These are phyloP conservation scores for Drosophila truncata DNA, from an alignment of 1,140 invertebrate genomes.

Conservation along the genomic window DNA sequence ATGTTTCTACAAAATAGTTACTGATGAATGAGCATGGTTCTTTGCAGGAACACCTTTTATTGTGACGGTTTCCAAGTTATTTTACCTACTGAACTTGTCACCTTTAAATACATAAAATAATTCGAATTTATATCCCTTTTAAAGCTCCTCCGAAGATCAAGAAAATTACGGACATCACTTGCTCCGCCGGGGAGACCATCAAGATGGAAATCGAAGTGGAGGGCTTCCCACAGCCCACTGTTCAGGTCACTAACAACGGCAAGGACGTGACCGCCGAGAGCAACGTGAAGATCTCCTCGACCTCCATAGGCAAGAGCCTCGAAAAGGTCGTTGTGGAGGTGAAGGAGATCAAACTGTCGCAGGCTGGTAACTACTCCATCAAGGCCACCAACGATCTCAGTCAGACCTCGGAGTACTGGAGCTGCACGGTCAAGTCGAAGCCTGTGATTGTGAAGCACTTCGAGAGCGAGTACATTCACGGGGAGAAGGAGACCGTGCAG, in stretches of 20 bases:
- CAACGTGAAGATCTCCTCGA: slow-evolving; percentile 89
- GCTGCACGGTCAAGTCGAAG: slow-evolving; percentile 91
- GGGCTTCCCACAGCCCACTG: slow-evolving; percentile 92
- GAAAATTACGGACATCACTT: slow-evolving; percentile 91
- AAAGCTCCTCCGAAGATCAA: slow-evolving; percentile 91
- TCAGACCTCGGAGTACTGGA: slow-evolving; percentile 94
- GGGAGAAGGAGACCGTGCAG: slow-evolving; percentile 92
- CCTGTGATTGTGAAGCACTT: slow-evolving; percentile 91
- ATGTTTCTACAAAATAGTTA: neutral
- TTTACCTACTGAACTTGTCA: neutral
- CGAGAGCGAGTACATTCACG: slow-evolving; percentile 88
- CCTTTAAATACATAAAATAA: neutral
- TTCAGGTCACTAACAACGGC: slow-evolving; percentile 95
- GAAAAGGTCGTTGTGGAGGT: slow-evolving; percentile 91
- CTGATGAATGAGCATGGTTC: neutral
- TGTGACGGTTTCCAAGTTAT: neutral
- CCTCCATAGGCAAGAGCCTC: slow-evolving; percentile 86
- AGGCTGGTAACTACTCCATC: slow-evolving; percentile 97
- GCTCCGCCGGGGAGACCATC: slow-evolving; percentile 89
- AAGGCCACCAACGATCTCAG: slow-evolving; percentile 95
- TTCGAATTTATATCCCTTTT: slow-evolving; percentile 78
- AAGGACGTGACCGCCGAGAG: slow-evolving; percentile 90
- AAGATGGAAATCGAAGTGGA: slow-evolving; percentile 93
- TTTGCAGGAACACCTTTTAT: neutral
- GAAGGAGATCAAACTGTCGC: slow-evolving; percentile 92